Conservation (phyloP, 2,888 invertebrate species). For the Protonemura montana region DNA sequence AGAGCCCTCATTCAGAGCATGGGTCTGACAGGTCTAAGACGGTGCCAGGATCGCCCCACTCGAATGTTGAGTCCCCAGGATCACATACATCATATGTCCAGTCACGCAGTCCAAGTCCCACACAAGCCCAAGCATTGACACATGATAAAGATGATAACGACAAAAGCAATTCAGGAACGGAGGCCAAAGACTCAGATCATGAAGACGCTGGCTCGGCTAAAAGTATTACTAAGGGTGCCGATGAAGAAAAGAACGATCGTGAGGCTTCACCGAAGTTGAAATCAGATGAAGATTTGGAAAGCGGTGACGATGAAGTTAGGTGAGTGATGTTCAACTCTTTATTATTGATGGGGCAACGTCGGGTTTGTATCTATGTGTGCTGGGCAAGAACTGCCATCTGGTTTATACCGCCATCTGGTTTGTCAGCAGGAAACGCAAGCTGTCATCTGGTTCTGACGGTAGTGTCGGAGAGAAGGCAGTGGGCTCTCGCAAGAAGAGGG, state of each 20-base stretch:
- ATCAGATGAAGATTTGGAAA: constrained; percentile 59
- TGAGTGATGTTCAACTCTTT: constrained; percentile 51
- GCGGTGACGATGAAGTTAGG: constrained; percentile 57
- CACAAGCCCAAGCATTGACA: constrained; percentile 48
- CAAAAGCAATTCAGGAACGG: constrained; percentile 53
- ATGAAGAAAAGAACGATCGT: constrained; percentile 57
- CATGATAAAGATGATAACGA: constrained; percentile 48
- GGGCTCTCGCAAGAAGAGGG: constrained; percentile 61
- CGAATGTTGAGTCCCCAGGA: constrained; percentile 42
- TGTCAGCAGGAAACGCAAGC: constrained; percentile 51
- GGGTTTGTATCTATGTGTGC: too few species aligned
- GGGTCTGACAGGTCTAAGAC: constrained; percentile 30
- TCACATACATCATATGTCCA: constrained; percentile 34
- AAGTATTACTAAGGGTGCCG: constrained; percentile 37
- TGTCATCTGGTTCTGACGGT: constrained; percentile 50
- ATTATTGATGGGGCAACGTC: too few species aligned
- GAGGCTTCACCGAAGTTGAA: constrained; percentile 45
- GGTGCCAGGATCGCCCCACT: constrained; percentile 41
- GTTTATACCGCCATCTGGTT: too few species aligned
- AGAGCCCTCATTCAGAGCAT: not conserved
- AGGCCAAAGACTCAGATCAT: constrained; percentile 52
- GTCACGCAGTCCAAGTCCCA: constrained; percentile 50
- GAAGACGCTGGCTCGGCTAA: constrained; percentile 45
- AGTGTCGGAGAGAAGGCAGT: constrained; percentile 55
- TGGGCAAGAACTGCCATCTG: too few species aligned